Evolutionary conservation across 2,797 vertebrate species (phyloP), one percentile per base, ranked within the genome.

Genomic region (Acanthurus tractus): DNA sequence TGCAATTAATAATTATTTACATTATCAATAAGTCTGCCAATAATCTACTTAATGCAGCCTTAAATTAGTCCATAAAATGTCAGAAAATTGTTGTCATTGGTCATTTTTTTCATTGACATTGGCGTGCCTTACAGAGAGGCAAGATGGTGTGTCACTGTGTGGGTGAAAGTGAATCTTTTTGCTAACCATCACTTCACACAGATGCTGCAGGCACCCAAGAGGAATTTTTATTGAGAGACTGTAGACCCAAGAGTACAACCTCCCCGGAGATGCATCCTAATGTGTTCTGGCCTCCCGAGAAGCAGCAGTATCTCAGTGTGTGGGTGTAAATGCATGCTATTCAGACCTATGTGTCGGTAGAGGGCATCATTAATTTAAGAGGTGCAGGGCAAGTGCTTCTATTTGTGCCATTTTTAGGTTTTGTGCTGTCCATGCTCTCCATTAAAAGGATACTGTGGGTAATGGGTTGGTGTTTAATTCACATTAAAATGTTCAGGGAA

Each of bases 351-450:
- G 58, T 70, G 66, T 69, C 68, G 29, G 79, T 61, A 12, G 70
- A 70, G 56, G 74, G 49, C 61, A 90, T 92, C 34, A 89, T 84
- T 90, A 83, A 93, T 93, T 92, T 66, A 93, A 73, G 23, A 80
- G 38, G 23, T 18, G 50, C 65, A 58, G 63, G 82, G 40, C 38
- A 81, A 86, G 82, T 64, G 82, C 74, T 87, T 86, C 74, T 75
- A 83, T 87, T 88, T 89, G 78, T 85, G 88, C 61, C 77, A 70
- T 74, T 85, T 88, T 86, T 79, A 78, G 74, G 56, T 70, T 84
- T 38, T 38, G 49, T 56, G 63, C 36, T 20, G 18, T 70, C 49
- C 20, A 29, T 42, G 63, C 56, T 80, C 65, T 58, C 49, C 68
- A 46, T 77, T 68, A 71, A 74, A 70, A 79, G 63, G 15, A 74